These are phyloP conservation scores for Trogon melanurus DNA, from an alignment of 2,113 vertebrate species.

Conservation along the genomic window DNA sequence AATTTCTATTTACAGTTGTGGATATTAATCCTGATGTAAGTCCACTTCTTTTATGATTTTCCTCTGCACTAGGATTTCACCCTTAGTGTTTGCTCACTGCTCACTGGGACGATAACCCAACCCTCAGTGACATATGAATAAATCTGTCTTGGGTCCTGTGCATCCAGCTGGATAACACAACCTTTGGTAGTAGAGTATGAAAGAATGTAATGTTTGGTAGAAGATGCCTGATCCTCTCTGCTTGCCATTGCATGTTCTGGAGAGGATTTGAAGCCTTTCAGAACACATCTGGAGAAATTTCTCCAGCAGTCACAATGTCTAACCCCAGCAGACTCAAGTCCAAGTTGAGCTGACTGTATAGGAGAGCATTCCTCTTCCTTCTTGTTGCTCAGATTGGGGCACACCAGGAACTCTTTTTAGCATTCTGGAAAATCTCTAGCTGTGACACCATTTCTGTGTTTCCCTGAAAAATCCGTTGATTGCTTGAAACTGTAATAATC, in stretches of 20 bases:
- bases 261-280: neutral
- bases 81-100: neutral
- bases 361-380: neutral
- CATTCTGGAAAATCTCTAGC: neutral
- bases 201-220: neutral
- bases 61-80: neutral
- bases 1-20: neutral
- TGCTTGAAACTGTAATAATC: neutral
- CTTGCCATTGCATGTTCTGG: neutral
- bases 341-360: neutral
- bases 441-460: neutral
- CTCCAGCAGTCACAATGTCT: neutral
- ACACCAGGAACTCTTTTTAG: neutral
- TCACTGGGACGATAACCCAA: neutral
- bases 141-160: neutral
- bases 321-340: neutral
- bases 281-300: neutral
- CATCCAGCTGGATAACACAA: neutral
- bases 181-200: neutral
- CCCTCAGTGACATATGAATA: neutral
- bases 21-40: neutral
- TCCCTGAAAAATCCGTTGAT: neutral
- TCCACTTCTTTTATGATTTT: neutral
- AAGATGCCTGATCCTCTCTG: neutral
- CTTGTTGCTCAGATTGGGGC: neutral